Percentiles rank a stretch among this genome's conserved stretches.
Conservation (phyloP, 1,140 invertebrate species). For the Aporrectodea caliginosa region DNA sequence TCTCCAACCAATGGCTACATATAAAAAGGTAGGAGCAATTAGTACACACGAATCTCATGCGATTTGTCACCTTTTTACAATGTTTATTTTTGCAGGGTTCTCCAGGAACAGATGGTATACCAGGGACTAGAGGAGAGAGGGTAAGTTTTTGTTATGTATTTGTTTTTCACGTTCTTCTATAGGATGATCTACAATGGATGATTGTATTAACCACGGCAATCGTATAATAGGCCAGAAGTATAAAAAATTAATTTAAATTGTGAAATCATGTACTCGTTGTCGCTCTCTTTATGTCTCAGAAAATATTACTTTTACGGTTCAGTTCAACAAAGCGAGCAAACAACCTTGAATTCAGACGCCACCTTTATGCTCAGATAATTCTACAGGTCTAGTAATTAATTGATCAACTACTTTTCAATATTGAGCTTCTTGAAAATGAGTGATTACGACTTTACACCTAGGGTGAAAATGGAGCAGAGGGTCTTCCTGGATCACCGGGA, state of each 20-base stretch:
- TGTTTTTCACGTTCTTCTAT: not conserved
- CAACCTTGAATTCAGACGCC: too few relatives aligned
- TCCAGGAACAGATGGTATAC: not conserved
- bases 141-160: not conserved
- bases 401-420: too few relatives aligned
- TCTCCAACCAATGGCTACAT: not conserved
- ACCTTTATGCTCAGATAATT: too few relatives aligned
- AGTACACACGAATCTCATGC: too few relatives aligned
- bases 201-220: not conserved
- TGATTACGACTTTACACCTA: too few relatives aligned
- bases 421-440: too few relatives aligned
- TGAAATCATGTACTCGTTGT: not conserved
- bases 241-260: not conserved
- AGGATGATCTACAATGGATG: not conserved
- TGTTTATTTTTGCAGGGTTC: not conserved
- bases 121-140: not conserved
- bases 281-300: too few relatives aligned
- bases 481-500: not conserved
- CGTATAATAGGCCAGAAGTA: not conserved
- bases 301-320: too few relatives aligned
- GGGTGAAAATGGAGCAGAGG: not conserved
- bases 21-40: not conserved
- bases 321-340: too few relatives aligned
- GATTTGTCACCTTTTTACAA: not conserved
- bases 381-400: too few relatives aligned